These are phyloP conservation scores for Platygyra sinensis DNA, from an alignment of 64 coral and sea anemone genomes.

Conservation along the genomic window DNA sequence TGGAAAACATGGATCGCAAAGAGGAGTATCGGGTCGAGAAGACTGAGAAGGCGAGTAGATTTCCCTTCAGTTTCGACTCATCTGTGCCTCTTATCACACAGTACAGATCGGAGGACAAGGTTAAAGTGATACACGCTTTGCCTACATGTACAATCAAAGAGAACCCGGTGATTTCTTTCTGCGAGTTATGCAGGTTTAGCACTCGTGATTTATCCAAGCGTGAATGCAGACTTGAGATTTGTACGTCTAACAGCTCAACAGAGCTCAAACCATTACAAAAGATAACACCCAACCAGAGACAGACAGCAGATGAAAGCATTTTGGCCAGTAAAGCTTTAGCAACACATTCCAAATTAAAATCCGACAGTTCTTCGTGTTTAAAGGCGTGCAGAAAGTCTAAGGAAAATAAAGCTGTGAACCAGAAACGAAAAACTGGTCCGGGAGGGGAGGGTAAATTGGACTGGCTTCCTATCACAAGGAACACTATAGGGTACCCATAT, in stretches of 20 bases:
- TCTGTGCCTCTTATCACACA: conserved; percentile 53
- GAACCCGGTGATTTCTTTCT: conserved; percentile 18
- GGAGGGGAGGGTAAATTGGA: conserved; percentile 54
- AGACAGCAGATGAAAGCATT: conserved; percentile 67
- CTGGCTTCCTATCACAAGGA: conserved; percentile 84
- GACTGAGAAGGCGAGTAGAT: conserved; percentile 13
- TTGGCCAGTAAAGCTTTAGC: conserved; percentile 48
- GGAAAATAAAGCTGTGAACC: conserved; percentile 47
- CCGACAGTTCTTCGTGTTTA: conserved; percentile 34
- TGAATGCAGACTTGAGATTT: neutral
- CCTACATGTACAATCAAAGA: conserved; percentile 2
- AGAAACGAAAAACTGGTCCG: conserved; percentile 27
- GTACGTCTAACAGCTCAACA: conserved; percentile 1
- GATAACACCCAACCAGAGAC: conserved; percentile 78
- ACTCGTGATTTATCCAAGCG: conserved; percentile 15
- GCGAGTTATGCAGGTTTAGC: conserved; percentile 51
- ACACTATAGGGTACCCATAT: conserved; percentile 73
- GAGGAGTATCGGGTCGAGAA: conserved; percentile 53
- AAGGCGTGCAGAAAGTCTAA: conserved; percentile 40
- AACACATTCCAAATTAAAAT: conserved; percentile 30
- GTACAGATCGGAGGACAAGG: conserved; percentile 43
- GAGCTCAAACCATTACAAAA: conserved; percentile 86
- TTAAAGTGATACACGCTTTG: conserved; percentile 64
- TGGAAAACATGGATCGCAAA: conserved; percentile 54
- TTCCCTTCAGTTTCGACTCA: conserved; percentile 1